Percentiles rank a stretch among this genome's conserved stretches.
Conservation (phyloP, 2,888 invertebrate genomes). For the Drosophila tanythrix region DNA sequence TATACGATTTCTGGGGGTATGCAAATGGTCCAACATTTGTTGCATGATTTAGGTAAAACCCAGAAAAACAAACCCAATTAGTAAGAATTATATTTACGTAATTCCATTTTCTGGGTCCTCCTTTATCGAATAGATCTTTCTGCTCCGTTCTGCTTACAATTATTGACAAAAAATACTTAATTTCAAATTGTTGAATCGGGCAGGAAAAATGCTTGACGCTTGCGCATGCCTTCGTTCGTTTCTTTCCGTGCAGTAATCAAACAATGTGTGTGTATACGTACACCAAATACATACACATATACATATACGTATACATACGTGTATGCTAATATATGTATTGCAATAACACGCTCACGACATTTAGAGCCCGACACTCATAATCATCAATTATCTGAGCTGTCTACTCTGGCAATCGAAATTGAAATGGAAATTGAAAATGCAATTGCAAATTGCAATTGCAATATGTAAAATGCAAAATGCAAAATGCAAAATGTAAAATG, state of each 20-base stretch:
- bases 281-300: background rate
- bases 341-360: slow-evolving; percentile 64
- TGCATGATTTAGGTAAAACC: too few relatives aligned
- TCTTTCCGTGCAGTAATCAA: background rate
- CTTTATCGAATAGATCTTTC: too few relatives aligned
- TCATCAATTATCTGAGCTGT: slow-evolving; percentile 75
- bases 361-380: slow-evolving; percentile 65
- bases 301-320: background rate
- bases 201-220: background rate
- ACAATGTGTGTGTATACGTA: slow-evolving; percentile 1
- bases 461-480: slow-evolving; percentile 12
- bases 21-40: too few relatives aligned
- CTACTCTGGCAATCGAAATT: slow-evolving; percentile 54
- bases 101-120: too few relatives aligned
- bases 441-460: slow-evolving; percentile 20
- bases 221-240: background rate
- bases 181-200: background rate
- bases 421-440: slow-evolving; percentile 36
- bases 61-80: too few relatives aligned
- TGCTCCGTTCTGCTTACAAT: too few relatives aligned
- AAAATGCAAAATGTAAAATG: background rate
- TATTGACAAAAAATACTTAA: too few relatives aligned
- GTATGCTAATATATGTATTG: slow-evolving; percentile 28
- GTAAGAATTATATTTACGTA: too few relatives aligned
- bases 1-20: too few relatives aligned